Base-by-base conservation (phyloP, 2,888 invertebrate genomes). In the Chironomus tentans region DNA sequence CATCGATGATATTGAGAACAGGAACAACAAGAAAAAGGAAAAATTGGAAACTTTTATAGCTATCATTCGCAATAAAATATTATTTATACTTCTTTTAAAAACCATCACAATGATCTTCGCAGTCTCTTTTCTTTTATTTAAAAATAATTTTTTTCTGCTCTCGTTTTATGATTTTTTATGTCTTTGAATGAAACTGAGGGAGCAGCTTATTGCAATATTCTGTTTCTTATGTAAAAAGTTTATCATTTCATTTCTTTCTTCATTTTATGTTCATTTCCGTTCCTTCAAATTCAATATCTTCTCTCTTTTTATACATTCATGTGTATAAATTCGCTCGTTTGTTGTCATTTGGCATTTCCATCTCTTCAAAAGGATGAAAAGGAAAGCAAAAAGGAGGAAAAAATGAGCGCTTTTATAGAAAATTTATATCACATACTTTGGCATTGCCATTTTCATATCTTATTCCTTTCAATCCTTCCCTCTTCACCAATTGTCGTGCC, bases 201-300 rank as follows among this genome's bases (percentile, higher is more conserved):
- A 38, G 38, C 38, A 38, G 56, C 18, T 18, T 56, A 65, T 24
- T 65, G 65, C 65, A 68, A 38, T 18, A 46, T 46, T 68, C 46
- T n/a, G n/a, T 46, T n/a, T 68, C 22, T 68, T 68, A 24, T 68
- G 68, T 68, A 28, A 68, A 68, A 18, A 15, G 13, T 68, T 68
- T 68, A 68, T 68, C 68, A 68, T 68, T 68, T 68, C 15, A 28
- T 46, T 68, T 68, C 56, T 50, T 15, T 50, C 50, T 15, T 38
- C 68, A 28, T 38, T 72, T 71, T 46, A 72, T 61, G 61, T 38
- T 72, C 38, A 72, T 62, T 61, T 72, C 56, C 72, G 24, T 70
- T 70, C 28, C 24, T 24, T 65, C 28, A 50, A 71, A 71, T 71
- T 71, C 71, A 71, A 71, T 71, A 71, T 71, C 71, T 5, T 71